phyloP scores from a whole-genome alignment of 2,888 invertebrate genomes.

The Spisula subtruncata region DNA sequence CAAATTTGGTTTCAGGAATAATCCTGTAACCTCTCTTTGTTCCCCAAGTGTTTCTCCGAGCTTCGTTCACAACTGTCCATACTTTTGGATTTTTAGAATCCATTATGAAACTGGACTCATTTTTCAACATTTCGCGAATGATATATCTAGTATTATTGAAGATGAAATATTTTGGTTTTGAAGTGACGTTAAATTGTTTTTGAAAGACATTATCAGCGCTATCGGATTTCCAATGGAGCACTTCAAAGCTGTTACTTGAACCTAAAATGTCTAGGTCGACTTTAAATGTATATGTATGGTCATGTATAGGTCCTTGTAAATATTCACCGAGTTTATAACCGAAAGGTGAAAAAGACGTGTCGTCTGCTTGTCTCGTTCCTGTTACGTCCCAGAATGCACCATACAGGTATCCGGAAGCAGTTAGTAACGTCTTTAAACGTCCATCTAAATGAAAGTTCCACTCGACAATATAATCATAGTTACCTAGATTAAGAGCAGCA shows the following conservation, averaged over 20 bases:
- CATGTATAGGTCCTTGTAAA: slow-evolving; percentile 69
- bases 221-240: slow-evolving; percentile 66
- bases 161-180: slow-evolving; percentile 51
- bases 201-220: slow-evolving; percentile 58
- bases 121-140: slow-evolving; percentile 49
- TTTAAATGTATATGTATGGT: slow-evolving; percentile 71
- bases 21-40: slow-evolving; percentile 64
- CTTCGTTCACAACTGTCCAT: slow-evolving; percentile 74
- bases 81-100: slow-evolving; percentile 59
- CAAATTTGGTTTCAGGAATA: slow-evolving; percentile 44
- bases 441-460: slow-evolving; percentile 72
- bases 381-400: slow-evolving; percentile 66
- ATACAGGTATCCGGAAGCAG: slow-evolving; percentile 66
- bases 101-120: slow-evolving; percentile 61
- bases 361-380: not conserved
- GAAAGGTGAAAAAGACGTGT: slow-evolving; percentile 53
- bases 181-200: slow-evolving; percentile 44
- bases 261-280: slow-evolving; percentile 72
- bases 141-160: slow-evolving; percentile 69
- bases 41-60: slow-evolving; percentile 70
- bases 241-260: slow-evolving; percentile 67
- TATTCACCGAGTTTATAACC: slow-evolving; percentile 67
- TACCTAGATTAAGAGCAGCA: slow-evolving; percentile 66
- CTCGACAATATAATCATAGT: slow-evolving; percentile 76
- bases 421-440: slow-evolving; percentile 52